phyloP scores from a whole-genome alignment of 2,888 invertebrate genomes.

The Keiferia lycopersicella region DNA sequence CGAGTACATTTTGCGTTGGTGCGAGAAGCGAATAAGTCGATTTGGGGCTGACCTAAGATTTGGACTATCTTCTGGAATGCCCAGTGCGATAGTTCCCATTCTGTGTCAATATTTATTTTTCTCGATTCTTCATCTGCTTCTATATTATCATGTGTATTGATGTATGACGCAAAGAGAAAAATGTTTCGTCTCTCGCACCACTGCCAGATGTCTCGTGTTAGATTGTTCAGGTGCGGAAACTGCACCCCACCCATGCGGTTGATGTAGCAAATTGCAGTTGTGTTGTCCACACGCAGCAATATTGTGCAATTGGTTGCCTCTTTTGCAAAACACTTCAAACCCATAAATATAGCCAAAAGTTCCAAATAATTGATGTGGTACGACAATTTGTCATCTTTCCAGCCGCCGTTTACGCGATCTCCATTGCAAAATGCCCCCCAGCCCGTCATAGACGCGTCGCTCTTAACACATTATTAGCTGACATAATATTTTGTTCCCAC shows the following conservation, averaged over 20 bases:
- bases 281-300: constrained; percentile 24
- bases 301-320: constrained; percentile 17
- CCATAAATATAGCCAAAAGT: constrained; percentile 24
- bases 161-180: constrained; percentile 9
- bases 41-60: constrained; percentile 8
- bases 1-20: not conserved
- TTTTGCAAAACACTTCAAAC: constrained; percentile 18
- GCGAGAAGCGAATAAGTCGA: not conserved
- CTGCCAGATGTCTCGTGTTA: constrained; percentile 14
- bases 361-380: constrained; percentile 26
- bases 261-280: constrained; percentile 23
- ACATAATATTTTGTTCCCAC: constrained; percentile 15
- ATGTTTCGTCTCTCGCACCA: constrained; percentile 22
- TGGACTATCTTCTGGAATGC: constrained; percentile 15
- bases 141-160: constrained; percentile 38
- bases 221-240: constrained; percentile 16
- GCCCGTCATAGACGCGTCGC: constrained; percentile 18
- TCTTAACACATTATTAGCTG: constrained; percentile 1
- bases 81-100: constrained; percentile 31
- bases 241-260: constrained; percentile 24
- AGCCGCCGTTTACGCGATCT: not conserved
- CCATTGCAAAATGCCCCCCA: constrained; percentile 23
- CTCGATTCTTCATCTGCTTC: constrained; percentile 35
- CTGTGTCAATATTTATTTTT: constrained; percentile 31
- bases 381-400: not conserved